phyloP scores from a whole-genome alignment of 23 tunicate species.

The Botrylloides violaceus region DNA sequence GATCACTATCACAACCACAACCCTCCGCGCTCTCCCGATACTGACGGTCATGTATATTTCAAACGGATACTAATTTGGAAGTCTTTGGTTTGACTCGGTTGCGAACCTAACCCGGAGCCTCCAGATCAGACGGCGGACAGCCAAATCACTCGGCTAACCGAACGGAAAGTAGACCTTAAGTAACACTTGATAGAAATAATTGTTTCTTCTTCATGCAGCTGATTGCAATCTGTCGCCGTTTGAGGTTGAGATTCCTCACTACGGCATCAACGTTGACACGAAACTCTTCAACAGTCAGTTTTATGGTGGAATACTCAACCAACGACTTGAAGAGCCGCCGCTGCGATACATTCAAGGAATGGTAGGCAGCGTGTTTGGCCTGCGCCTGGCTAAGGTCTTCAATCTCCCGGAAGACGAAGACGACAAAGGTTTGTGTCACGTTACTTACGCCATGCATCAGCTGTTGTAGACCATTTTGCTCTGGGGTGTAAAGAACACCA shows the following conservation, averaged over 20 bases:
- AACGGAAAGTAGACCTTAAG: too few species aligned
- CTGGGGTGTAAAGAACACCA: not conserved
- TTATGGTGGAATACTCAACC: constrained; percentile 38
- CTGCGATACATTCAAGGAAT: constrained; percentile 48
- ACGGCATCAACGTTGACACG: constrained; percentile 45
- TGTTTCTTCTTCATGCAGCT: constrained; percentile 37
- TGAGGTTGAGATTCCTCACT: constrained; percentile 55
- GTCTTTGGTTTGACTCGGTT: too few species aligned
- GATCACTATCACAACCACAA: too few species aligned
- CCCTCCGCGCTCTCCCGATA: too few species aligned
- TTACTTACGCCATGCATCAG: not conserved
- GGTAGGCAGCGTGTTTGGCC: constrained; percentile 45
- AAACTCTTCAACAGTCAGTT: constrained; percentile 39
- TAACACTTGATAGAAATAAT: too few species aligned
- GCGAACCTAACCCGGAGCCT: too few species aligned
- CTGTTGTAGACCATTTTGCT: not conserved
- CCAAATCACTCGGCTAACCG: too few species aligned
- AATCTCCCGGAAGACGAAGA: constrained; percentile 30
- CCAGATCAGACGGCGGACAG: too few species aligned
- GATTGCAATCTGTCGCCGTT: constrained; percentile 51
- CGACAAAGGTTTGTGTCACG: constrained; percentile 4
- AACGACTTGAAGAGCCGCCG: constrained; percentile 43
- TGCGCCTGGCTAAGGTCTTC: constrained; percentile 18
- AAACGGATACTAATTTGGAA: too few species aligned
- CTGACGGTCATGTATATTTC: too few species aligned